These are phyloP conservation scores for Axea sp. DNA, from an alignment of 2,888 invertebrate genomes.

Conservation along the genomic window DNA sequence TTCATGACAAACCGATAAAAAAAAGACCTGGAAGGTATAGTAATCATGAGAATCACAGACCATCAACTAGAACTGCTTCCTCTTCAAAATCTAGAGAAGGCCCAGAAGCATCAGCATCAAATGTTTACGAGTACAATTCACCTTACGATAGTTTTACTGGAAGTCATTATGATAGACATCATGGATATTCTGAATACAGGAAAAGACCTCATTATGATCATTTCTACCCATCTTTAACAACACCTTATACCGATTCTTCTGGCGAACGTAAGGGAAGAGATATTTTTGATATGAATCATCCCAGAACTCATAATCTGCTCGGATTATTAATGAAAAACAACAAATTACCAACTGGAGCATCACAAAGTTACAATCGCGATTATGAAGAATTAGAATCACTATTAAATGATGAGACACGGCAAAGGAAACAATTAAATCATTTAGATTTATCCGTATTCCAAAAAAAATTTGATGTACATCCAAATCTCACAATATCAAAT, in stretches of 20 bases:
- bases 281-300: constrained; percentile 71
- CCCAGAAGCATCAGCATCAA: constrained; percentile 66
- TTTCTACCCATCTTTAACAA: constrained; percentile 68
- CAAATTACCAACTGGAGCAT: constrained; percentile 69
- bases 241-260: constrained; percentile 64
- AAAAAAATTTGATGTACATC: constrained; percentile 65
- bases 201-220: constrained; percentile 56
- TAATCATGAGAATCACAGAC: constrained; percentile 63
- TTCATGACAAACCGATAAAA: constrained; percentile 68
- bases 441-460: constrained; percentile 67
- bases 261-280: constrained; percentile 63
- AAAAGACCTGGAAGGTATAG: constrained; percentile 68
- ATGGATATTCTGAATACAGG: constrained; percentile 51
- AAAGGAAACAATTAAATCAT: constrained; percentile 64
- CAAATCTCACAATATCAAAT: constrained; percentile 18
- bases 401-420: constrained; percentile 69
- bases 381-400: constrained; percentile 66
- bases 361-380: constrained; percentile 63
- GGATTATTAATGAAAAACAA: constrained; percentile 77
- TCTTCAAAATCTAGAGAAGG: constrained; percentile 59
- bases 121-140: constrained; percentile 58
- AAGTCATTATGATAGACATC: constrained; percentile 42
- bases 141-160: constrained; percentile 44
- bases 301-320: constrained; percentile 74
- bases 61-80: constrained; percentile 35